Evolutionary conservation across 2,888 invertebrate species (phyloP), one percentile per base, ranked within the genome.

Genomic region (Drosophila helvetica): DNA sequence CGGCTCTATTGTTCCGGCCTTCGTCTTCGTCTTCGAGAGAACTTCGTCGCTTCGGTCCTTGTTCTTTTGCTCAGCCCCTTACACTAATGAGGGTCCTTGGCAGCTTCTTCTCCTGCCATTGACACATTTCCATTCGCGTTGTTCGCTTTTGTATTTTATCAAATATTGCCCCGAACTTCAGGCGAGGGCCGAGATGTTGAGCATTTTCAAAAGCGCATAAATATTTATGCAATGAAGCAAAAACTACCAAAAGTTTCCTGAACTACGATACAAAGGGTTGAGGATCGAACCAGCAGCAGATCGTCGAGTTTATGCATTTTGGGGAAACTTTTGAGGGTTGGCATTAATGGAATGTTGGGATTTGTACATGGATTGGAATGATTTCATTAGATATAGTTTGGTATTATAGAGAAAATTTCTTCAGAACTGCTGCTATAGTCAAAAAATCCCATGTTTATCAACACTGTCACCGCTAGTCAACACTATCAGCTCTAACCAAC

Each of bases 201-300:
- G 81, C 81, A 69, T 70, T 77, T 81, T 68, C 68, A 73, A 85
- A 87, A 71, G 79, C 86, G 87, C 87, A 85, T 79, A 83, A 83
- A 83, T 83, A 83, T 83, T 83, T 83, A 83, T 77, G 85, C 85
- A 87, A 74, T 87, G 87, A 87, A 79, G 69, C 81, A 87, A 87
- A 79, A 74, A 79, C 59, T 67, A 17, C 63, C 48, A 27, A 30
- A 62, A 62, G 53, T 19, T 15, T n/a, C 55, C 15, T n/a, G 46
- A 56, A 46, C 19, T 54, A 42, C 15, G 42, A 8, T 4, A 30
- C 17, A 15, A 45, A 30, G 72, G 70, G 70, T 71, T 72, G 72
- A 18, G 42, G 43, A 18, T 27, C 22, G 30, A 60, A 30, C 22
- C 8, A 17, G 22, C 52, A 15, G 33, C 52, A 15, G 33, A 38